Base-by-base conservation (phyloP, 2,888 invertebrate species). In the Tanypteryx hageni region DNA sequence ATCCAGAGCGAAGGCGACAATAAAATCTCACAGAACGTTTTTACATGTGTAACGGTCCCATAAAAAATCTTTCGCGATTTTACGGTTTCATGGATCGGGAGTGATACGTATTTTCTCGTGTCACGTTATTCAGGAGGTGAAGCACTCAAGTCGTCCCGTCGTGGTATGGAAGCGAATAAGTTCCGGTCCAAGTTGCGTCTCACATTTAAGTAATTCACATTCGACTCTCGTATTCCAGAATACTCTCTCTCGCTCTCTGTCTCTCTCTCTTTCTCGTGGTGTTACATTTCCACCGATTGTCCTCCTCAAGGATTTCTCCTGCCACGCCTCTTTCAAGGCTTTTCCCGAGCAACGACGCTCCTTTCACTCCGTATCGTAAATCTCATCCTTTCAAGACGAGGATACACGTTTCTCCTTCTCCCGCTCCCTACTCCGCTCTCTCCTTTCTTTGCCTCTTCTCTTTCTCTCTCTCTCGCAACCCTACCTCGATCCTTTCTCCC, bases 161-260 rank as follows among this genome's bases (percentile, higher is more conserved):
- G 44, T 44, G 44, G 44, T 1, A 5, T 1, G 22, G 22, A 68
- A 22, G 68, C 18, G 68, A n/a, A n/a, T 22, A 68, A 0, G 68
- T 68, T 68, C 68, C 68, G 68, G 68, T n/a, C 68, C 68, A 18
- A n/a, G 68, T 68, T 44, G 44, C 44, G n/a, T 64, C 64, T 68
- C 68, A 44, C 44, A 44, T 5, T 44, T 44, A 44, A 1, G 44
- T 44, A 1, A 44, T 44, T 68, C 68, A 68, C 68, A 18, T 68
- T 68, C 44, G 3, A 44, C 44, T 44, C 44, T 44, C 44, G 44
- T 44, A 44, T 44, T n/a, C 44, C 44, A 44, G 5, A 1, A 44
- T 44, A n/a, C n/a, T n/a, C n/a, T n/a, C 64, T 14, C 64, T 61
- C 61, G 61, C n/a, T 7, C 64, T 64, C 14, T 14, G 8, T 0